Evolutionary conservation across 2,797 vertebrate species (phyloP).

Genomic region (Syngnathus acus): DNA sequence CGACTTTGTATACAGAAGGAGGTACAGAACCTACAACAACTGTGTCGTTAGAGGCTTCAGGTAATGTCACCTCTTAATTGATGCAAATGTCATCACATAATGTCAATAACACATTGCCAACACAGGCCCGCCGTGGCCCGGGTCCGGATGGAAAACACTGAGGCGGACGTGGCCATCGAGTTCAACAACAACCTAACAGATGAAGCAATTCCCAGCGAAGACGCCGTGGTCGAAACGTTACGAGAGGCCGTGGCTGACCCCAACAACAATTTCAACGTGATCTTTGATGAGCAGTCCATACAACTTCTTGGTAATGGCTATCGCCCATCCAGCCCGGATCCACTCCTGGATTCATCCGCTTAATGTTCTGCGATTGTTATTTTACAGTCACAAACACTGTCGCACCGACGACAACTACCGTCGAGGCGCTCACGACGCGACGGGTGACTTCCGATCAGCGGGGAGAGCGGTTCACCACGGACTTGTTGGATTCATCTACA

Average conservation of each 20-base stretch:
- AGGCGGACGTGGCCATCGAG: slow-evolving; percentile 14
- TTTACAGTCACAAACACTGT: neutral
- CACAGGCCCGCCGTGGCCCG: rapidly evolving
- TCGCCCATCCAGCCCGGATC: neutral
- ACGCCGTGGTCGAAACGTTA: neutral
- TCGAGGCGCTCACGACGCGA: slow-evolving; percentile 8
- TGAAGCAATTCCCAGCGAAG: slow-evolving; percentile 1
- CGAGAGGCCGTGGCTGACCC: neutral
- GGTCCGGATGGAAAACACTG: neutral
- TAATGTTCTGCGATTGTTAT: neutral
- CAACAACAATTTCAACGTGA: slow-evolving; percentile 16
- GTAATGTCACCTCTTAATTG: neutral
- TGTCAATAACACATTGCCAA: neutral
- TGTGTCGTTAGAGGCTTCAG: neutral
- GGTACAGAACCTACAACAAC: neutral
- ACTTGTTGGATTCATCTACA: slow-evolving; percentile 27
- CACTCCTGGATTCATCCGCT: neutral
- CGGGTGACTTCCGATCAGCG: slow-evolving; percentile 25
- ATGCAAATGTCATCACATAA: neutral
- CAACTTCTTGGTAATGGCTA: neutral
- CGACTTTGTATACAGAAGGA: neutral
- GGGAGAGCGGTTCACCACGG: slow-evolving; percentile 34
- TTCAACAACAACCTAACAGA: slow-evolving; percentile 4
- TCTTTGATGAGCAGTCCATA: neutral
- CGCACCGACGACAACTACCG: neutral